Percentiles rank a stretch among this genome's conserved stretches.
Evolutionary conservation across 2,797 vertebrate species (phyloP).

Genomic region (Clarias fuscus): DNA sequence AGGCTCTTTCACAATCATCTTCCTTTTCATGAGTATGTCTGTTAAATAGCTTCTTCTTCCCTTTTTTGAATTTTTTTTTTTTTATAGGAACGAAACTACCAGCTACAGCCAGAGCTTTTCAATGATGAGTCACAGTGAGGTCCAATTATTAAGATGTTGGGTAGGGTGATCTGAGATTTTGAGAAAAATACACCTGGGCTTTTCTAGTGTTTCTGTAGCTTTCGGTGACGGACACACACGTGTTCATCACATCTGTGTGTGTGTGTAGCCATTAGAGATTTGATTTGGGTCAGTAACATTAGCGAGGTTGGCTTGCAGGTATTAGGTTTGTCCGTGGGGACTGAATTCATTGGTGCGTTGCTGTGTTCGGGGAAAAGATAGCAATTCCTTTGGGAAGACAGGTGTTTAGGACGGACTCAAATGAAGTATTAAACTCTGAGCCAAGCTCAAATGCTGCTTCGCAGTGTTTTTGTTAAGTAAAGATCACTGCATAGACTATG

Average conservation of each 20-base stretch:
- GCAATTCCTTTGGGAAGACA: conserved; percentile 29
- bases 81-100: neutral
- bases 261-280: conserved; percentile 17
- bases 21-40: neutral
- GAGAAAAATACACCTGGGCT: neutral
- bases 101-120: neutral
- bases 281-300: conserved; percentile 34
- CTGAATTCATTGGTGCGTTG: conserved; percentile 21
- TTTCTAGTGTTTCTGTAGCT: conserved; percentile 29
- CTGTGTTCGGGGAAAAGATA: conserved; percentile 2
- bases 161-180: neutral
- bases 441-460: conserved; percentile 8
- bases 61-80: too few species aligned
- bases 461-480: neutral
- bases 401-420: conserved; percentile 17
- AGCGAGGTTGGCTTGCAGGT: conserved; percentile 16
- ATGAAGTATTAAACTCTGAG: conserved; percentile 17
- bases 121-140: neutral
- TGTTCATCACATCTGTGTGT: conserved; percentile 26
- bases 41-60: neutral
- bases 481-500: neutral
- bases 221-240: neutral
- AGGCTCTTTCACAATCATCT: conserved; percentile 6
- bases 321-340: conserved; percentile 39
- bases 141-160: neutral